phyloP scores from a whole-genome alignment of 1,140 invertebrate genomes.

The Cyclina sinensis region DNA sequence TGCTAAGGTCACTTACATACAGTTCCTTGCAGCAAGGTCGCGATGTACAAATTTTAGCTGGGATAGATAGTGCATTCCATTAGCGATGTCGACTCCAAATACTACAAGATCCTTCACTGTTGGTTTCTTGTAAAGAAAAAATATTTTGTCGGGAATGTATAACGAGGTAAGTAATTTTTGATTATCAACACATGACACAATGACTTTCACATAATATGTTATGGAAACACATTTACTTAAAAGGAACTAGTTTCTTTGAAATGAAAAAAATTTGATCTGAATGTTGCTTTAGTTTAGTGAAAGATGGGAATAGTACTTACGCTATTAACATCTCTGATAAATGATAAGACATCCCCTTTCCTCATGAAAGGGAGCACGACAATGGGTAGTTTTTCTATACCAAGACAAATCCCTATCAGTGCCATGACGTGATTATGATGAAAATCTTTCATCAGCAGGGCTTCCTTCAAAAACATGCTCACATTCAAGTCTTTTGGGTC shows the following conservation, averaged over 20 bases:
- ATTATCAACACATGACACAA: no score
- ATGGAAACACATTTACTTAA: no score
- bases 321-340: conserved; percentile 82
- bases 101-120: conserved; percentile 85
- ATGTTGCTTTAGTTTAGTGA: no score
- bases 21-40: conserved; percentile 94
- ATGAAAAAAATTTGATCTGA: no score
- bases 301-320: no score
- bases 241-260: no score
- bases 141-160: no score
- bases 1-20: no score
- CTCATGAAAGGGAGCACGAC: conserved; percentile 87
- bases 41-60: conserved; percentile 93
- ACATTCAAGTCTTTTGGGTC: conserved; percentile 73
- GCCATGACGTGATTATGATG: conserved; percentile 85
- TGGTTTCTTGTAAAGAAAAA: conserved; percentile 73
- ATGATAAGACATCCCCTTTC: conserved; percentile 86
- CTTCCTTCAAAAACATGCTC: conserved; percentile 85
- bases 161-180: no score
- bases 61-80: conserved; percentile 94
- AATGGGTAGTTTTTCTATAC: conserved; percentile 81
- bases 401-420: conserved; percentile 85
- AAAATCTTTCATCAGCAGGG: conserved; percentile 87
- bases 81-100: conserved; percentile 90
- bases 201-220: no score